Base-by-base conservation (phyloP, 37 sponge, comb jelly and placozoan genomes). In the Theonella swinhoei region DNA sequence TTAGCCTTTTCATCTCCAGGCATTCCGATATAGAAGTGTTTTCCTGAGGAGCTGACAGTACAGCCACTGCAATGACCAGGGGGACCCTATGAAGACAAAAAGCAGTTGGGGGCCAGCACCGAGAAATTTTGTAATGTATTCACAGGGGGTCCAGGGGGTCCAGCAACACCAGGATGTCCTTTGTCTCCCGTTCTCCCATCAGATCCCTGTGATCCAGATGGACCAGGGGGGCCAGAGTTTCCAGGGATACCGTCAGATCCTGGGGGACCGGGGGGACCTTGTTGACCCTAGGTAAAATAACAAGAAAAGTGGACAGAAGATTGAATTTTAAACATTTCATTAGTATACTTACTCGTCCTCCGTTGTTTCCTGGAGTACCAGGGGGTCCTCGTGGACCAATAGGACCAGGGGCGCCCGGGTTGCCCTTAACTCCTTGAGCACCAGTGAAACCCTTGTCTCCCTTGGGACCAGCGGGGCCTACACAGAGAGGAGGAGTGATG, bases 51-150 rank as follows among this genome's bases (percentile, higher is more conserved):
- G 2, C 35, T 32, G 26, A 79, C 68, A 8, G 24, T 36, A 59
- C 89, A 89, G 28, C 89, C 89, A 34, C 76, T 74, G 29, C 89
- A 89, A 28, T 75, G 35, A 22, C 89, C 89, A 23, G 82, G 82
- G 1, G 80, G 64, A 33, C 88, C 88, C 88, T 88, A 39, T 7
- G 2, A 39, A 17, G 33, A 24, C 2, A 33, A 34, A 35, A 25
- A 17, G 7, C 54, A 14, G 54, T 47, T 7, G 14, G 54, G 54
- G 7, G 54, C 7, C 54, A 14, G 54, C 14, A 17, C 54, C 7
- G 14, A 7, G 11, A 47, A 47, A 47, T 14, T 17, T 0, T 69
- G 17, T 8, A n/a, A 5, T 43, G 14, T 7, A 33, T 64, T 73
- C 73, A 86, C 87, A 72, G 87, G 66, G n/a, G 63, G 73, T 78